Evolutionary conservation across 53 echinoderm and acorn worm species (phyloP).

Genomic region (Mesocentrotus franciscanus): DNA sequence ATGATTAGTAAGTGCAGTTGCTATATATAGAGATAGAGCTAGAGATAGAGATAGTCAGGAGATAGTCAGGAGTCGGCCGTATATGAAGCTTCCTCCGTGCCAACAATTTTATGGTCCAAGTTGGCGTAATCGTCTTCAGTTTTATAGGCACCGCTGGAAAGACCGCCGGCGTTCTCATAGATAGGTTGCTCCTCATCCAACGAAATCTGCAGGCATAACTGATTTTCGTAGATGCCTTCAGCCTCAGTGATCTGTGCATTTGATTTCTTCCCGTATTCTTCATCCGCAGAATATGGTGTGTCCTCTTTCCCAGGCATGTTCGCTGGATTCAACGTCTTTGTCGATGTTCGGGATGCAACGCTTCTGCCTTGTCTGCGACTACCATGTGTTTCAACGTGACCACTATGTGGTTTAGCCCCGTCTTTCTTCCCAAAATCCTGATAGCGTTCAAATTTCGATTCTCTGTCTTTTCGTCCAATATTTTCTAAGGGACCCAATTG

Average conservation of each 20-base stretch:
- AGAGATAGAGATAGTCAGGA: background rate
- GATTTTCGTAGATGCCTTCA: background rate
- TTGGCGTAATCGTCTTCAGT: background rate
- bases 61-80: too few species aligned
- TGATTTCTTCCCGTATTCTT: background rate
- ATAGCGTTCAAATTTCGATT: background rate
- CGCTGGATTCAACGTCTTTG: background rate
- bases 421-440: background rate
- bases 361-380: too few species aligned
- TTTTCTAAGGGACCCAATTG: background rate
- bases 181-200: background rate
- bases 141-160: background rate
- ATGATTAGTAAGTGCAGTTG: background rate
- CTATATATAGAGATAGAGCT: background rate
- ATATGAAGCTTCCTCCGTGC: background rate
- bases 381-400: background rate
- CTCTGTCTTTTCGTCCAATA: background rate
- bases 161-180: background rate
- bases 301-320: background rate
- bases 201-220: background rate
- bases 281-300: background rate
- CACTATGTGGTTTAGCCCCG: background rate
- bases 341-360: background rate
- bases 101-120: background rate
- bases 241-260: background rate